A percentile compares a stretch with the other conserved stretches of the same genome.
Evolutionary conservation across 2,888 invertebrate species (phyloP).

Genomic region (Hartigia nigra): DNA sequence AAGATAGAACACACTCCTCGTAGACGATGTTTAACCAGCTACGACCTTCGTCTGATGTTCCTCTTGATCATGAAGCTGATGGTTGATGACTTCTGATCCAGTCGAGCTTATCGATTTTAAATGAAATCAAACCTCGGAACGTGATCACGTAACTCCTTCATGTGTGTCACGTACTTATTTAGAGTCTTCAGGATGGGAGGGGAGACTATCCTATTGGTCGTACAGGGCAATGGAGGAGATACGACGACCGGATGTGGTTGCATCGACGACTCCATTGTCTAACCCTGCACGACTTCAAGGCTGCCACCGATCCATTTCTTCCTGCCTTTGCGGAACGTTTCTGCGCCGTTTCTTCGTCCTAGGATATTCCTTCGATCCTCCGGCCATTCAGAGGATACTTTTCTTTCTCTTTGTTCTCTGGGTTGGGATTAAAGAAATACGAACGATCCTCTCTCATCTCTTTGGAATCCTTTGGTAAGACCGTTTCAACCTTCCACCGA

Average conservation of each 20-base stretch:
- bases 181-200: neutral
- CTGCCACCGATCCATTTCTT: constrained; percentile 41
- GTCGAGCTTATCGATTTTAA: neutral
- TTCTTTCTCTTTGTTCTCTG: neutral
- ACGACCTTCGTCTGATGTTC: neutral
- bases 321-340: constrained; percentile 22
- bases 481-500: no score
- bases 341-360: neutral
- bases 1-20: neutral
- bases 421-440: neutral
- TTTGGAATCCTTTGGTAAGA: neutral
- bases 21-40: neutral
- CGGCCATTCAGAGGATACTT: neutral
- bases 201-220: neutral
- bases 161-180: constrained; percentile 6
- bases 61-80: neutral
- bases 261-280: constrained; percentile 42
- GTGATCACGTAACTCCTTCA: neutral
- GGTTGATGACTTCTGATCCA: neutral
- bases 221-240: neutral
- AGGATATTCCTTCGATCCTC: neutral
- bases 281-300: constrained; percentile 34
- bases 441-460: neutral
- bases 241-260: constrained; percentile 38
- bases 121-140: constrained; percentile 3